These are phyloP conservation scores for Agonopterix heracliana DNA, from an alignment of 2,888 invertebrate species.

Conservation along the genomic window DNA sequence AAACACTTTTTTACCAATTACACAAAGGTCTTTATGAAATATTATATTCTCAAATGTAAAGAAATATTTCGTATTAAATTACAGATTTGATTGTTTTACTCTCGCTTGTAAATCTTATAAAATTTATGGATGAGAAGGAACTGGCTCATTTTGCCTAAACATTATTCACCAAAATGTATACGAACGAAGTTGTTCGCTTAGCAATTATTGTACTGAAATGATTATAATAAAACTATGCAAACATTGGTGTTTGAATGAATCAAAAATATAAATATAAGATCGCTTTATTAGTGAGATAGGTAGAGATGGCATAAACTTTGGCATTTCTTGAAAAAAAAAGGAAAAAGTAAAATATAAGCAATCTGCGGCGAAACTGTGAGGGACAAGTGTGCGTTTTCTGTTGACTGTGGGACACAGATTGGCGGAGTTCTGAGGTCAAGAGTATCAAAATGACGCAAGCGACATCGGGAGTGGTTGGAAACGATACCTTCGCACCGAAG, in stretches of 20 bases:
- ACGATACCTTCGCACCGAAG: conserved; percentile 36
- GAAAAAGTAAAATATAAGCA: conserved; percentile 53
- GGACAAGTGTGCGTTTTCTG: conserved; percentile 50
- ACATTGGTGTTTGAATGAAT: too few species aligned
- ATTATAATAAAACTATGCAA: too few species aligned
- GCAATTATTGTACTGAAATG: conserved; percentile 10
- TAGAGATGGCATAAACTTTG: conserved; percentile 63
- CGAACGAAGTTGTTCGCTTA: conserved; percentile 55
- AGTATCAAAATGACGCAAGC: conserved; percentile 35
- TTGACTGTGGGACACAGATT: conserved; percentile 45
- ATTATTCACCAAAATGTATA: conserved; percentile 38
- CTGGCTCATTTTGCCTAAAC: conserved; percentile 37
- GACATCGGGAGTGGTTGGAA: conserved; percentile 30
- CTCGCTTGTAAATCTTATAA: conserved; percentile 41
- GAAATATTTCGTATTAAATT: too few species aligned
- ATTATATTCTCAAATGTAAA: too few species aligned
- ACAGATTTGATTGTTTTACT: conserved; percentile 21
- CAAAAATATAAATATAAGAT: conserved; percentile 52
- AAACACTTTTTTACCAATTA: conserved; percentile 4
- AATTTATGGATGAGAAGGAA: conserved; percentile 26
- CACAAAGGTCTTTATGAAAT: too few species aligned
- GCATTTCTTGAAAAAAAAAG: conserved; percentile 53
- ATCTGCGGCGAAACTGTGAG: conserved; percentile 46
- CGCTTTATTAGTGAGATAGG: conserved; percentile 60
- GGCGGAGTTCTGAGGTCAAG: conserved; percentile 27